Base-by-base conservation (phyloP, 2,888 invertebrate species). In the Spodoptera littoralis region DNA sequence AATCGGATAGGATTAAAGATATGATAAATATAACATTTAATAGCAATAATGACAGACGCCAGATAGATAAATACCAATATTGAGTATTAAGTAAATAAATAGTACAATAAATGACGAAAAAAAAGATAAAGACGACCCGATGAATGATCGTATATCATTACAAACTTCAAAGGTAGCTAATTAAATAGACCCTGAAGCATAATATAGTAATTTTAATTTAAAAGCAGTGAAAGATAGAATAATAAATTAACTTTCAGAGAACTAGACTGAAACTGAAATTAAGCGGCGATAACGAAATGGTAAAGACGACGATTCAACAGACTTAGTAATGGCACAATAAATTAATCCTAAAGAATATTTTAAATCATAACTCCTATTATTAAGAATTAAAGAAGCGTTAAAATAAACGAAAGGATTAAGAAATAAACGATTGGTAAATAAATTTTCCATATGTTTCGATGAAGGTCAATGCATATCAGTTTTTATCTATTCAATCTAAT, bases 1-100 rank as follows among this genome's bases (percentile, higher is more conserved):
- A 55, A 70, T 73, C 24, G 24, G 5, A 27, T 51, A 36, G 73
- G 36, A 45, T 73, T 67, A 73, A 18, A 54, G 50, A 41, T 48
- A 46, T 13, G 49, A 67, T 54, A 66, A 47, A 45, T 50, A 27
- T 47, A 42, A 11, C 46, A 4, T 51, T 58, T 58, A 59, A 72
- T 67, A 50, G 44, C 30, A 36, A 51, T 30, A 47, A 36, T 48
- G 50, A 44, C 46, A 59, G 12, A 18, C 9, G 11, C 54, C 11
- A 59, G 44, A 73, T 42, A 58, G 22, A 43, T 55, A 47, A 49
- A 72, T 24, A 43, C 18, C 24, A 18, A 49, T 22, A 72, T 58
- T 50, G 18, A 12, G 18, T 45, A 72, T 65, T 44, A 42, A 6
- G 46, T 36, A 42, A 52, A 72, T 30, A 5, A 27, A 27, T 27